Base-by-base conservation (phyloP, 2,797 vertebrate genomes). In the Apogon talboti region DNA sequence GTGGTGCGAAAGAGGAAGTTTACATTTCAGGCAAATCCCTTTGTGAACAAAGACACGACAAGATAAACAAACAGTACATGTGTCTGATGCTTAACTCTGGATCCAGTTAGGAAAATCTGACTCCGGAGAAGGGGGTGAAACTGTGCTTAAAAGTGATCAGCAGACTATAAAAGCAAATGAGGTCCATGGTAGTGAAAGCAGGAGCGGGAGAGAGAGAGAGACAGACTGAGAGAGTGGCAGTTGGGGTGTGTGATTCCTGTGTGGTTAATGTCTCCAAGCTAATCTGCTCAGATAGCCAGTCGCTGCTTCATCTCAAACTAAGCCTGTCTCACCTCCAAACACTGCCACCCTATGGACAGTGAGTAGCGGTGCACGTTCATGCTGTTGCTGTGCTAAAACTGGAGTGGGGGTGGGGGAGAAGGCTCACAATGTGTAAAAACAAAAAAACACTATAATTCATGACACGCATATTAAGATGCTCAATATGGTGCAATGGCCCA, bases 271-370 rank as follows among this genome's bases (percentile, higher is more conserved):
- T 85, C 83, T 81, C 74, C 18, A 24, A 76, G 63, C 79, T 89
- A 76, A 88, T 88, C 68, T 85, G 77, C 65, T 82, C 84, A 78
- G 82, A 85, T 83, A 85, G 79, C 80, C 81, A 71, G 65, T 50
- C 53, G 84, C 83, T 87, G 83, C 86, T 88, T 77, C 71, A 80
- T 80, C 86, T 83, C 73, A 83, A 78, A 71, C 71, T 77, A 52
- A 81, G 78, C 81, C 78, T n/a, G 76, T 86, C 80, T 84, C 48
- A 82, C 88, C 90, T 87, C 85, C 86, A 78, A 46, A 81, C 69
- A 81, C 87, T 91, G 92, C 93, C 93, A 91, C 91, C 93, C 71
- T 53, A 91, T 94, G 93, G 93, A 86, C 83, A 76, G 19, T 8
- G 38, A 48, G 66, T 3, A 47, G n/a, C 84, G 79, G 42, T 81